phyloP scores from a whole-genome alignment of 2,113 vertebrate species.

The Pygoscelis antarcticus region DNA sequence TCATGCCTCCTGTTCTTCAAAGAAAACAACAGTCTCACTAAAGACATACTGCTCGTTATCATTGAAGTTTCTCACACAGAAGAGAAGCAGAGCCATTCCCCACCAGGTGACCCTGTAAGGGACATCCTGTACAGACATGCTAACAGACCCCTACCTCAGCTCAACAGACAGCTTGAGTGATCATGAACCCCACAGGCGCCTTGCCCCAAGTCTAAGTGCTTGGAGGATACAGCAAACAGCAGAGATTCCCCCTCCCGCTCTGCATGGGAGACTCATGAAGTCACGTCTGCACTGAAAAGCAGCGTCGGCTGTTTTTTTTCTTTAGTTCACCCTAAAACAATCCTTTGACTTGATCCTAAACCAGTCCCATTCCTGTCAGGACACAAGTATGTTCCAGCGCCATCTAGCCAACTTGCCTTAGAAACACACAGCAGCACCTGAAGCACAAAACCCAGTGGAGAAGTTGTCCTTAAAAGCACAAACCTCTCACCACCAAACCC shows the following conservation, averaged over 20 bases:
- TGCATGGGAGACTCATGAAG: neutral
- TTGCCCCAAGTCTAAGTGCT: neutral
- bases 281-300: neutral
- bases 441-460: fast-evolving
- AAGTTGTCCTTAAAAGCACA: neutral
- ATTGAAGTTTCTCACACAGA: neutral
- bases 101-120: neutral
- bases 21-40: neutral
- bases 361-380: neutral
- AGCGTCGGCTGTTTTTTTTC: fast-evolving
- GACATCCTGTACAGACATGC: neutral
- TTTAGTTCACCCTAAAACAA: neutral
- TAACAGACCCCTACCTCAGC: neutral
- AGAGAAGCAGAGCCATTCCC: neutral
- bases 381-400: slow-evolving; percentile 21
- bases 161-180: neutral
- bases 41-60: neutral
- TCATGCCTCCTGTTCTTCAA: neutral
- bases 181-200: neutral
- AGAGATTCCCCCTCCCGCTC: neutral
- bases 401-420: slow-evolving; percentile 26
- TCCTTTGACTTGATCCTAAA: neutral
- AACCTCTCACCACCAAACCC: neutral
- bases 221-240: neutral
- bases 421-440: neutral